Evolutionary conservation across 2,888 invertebrate species (phyloP).

Genomic region (Marronus borbonicus): DNA sequence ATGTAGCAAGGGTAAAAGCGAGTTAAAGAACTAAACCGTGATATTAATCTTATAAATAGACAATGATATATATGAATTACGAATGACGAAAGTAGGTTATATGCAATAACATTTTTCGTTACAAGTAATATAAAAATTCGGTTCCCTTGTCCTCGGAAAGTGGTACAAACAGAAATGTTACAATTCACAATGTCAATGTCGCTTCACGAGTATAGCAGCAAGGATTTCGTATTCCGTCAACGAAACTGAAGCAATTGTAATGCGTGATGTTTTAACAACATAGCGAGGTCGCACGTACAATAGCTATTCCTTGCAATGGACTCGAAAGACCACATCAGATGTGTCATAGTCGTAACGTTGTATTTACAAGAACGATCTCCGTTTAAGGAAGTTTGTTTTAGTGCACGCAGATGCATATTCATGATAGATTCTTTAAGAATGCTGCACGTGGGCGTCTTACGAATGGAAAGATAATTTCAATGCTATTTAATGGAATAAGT

Average conservation of each 20-base stretch:
- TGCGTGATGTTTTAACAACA: slow-evolving; percentile 37
- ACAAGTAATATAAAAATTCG: not conserved
- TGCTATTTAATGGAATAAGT: not conserved
- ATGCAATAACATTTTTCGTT: not conserved
- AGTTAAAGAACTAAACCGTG: too few relatives aligned
- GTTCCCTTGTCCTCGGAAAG: slow-evolving; percentile 25
- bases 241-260: slow-evolving; percentile 43
- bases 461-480: not conserved
- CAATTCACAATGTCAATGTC: slow-evolving; percentile 43
- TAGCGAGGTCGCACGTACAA: slow-evolving; percentile 33
- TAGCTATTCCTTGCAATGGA: slow-evolving; percentile 25
- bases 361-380: slow-evolving; percentile 34
- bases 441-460: not conserved
- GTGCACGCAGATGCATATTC: slow-evolving; percentile 28
- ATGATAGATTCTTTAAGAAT: slow-evolving; percentile 13
- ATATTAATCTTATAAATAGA: too few relatives aligned
- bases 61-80: too few relatives aligned
- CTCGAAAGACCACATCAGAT: slow-evolving; percentile 29
- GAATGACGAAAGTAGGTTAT: too few relatives aligned
- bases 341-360: slow-evolving; percentile 30
- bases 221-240: slow-evolving; percentile 36
- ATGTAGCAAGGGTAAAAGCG: too few relatives aligned
- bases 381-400: slow-evolving; percentile 31
- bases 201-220: slow-evolving; percentile 1
- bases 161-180: slow-evolving; percentile 41